Conservation (phyloP, 1,140 invertebrate species). For the Aphaenogaster rudis region DNA sequence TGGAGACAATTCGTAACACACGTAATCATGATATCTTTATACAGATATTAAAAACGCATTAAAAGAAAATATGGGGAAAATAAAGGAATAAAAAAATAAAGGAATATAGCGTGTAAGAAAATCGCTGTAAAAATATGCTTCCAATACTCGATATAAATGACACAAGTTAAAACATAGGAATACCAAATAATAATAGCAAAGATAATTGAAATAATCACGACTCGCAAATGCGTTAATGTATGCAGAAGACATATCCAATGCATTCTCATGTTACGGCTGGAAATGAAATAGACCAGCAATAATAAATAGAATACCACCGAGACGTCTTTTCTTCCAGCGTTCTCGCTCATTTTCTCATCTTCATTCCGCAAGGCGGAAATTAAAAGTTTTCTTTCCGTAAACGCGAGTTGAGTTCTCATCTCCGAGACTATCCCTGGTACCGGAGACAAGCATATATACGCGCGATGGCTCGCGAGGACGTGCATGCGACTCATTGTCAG, state of each 20-base stretch:
- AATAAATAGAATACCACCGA: constrained; percentile 6
- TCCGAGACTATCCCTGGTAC: constrained; percentile 25
- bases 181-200: constrained; percentile 6
- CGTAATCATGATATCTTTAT: not conserved
- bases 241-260: not conserved
- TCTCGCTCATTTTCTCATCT: constrained; percentile 79
- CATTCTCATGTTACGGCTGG: not conserved
- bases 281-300: not conserved
- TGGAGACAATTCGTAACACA: not conserved
- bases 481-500: constrained; percentile 82
- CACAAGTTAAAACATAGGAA: not conserved
- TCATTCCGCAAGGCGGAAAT: constrained; percentile 83
- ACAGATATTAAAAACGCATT: not conserved
- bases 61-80: not conserved
- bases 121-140: constrained; percentile 32
- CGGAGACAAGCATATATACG: not conserved
- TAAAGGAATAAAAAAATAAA: not conserved
- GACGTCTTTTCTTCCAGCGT: constrained; percentile 57
- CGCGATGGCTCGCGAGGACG: constrained; percentile 49
- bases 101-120: not conserved
- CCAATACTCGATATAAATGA: not conserved
- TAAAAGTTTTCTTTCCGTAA: constrained; percentile 81
- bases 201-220: constrained; percentile 56
- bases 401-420: constrained; percentile 7
- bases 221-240: not conserved